These are phyloP conservation scores for Lucilia cuprina DNA, from an alignment of 1,140 invertebrate genomes.

Conservation along the genomic window DNA sequence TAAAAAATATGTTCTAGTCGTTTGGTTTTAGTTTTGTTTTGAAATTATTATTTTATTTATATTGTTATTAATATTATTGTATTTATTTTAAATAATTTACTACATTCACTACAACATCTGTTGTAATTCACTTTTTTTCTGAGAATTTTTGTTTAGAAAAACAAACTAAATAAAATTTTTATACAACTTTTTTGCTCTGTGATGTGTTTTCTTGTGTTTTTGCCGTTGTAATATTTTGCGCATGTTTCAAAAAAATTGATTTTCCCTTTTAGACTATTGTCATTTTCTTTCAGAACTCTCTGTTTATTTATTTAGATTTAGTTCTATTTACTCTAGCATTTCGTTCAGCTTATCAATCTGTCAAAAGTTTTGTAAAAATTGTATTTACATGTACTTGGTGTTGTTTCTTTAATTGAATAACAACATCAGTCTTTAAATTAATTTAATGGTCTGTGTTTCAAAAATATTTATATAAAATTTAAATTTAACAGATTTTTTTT, in stretches of 20 bases:
- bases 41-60: not conserved
- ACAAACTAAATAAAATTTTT: not conserved
- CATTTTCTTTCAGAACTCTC: not conserved
- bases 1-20: not conserved
- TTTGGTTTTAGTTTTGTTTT: not conserved
- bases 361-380: not conserved
- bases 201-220: constrained; percentile 10
- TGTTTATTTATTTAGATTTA: not conserved
- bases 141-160: not conserved
- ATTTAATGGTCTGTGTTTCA: too few species aligned
- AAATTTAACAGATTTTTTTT: too few species aligned
- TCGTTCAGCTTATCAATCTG: not conserved
- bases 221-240: not conserved
- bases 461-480: too few species aligned
- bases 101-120: not conserved
- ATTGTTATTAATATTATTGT: not conserved
- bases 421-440: too few species aligned
- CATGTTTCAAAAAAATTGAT: constrained; percentile 5
- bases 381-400: too few species aligned
- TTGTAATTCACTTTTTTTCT: not conserved
- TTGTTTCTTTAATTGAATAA: too few species aligned
- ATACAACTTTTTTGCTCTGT: not conserved
- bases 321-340: too few species aligned
- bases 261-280: not conserved
- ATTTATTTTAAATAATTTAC: not conserved